Base-by-base conservation (phyloP, 2,113 vertebrate genomes). In the Poeciliopsis retropinna region DNA sequence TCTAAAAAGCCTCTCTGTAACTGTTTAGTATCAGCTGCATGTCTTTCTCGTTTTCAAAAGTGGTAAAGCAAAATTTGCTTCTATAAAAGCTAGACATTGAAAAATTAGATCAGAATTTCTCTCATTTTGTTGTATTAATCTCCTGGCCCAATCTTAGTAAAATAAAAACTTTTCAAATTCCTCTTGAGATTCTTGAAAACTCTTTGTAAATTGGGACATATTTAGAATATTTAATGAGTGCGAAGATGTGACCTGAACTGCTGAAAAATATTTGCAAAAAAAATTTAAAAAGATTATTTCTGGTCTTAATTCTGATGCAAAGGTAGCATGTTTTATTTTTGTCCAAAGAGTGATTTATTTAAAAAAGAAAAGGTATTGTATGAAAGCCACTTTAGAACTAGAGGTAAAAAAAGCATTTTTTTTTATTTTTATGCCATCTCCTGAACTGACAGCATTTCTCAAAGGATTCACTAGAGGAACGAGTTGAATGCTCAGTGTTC, bases 371-470 rank as follows among this genome's bases (percentile, higher is more conserved):
- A 63, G 67, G 30, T 60, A 31, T 69, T 54, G 47, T 44, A 61
- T 13, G 0, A 27, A 6, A 70, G 41, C 37, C 17, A 19, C 25
- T 9, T 22, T 14, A 30, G 25, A 54, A 8, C 51, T 57, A 57
- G 51, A 57, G 8, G 25, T 57, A 67, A 60, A 85, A 85, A 65
- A 44, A 22, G 60, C 28, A 61, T 14, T 60, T 64, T 47, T 11
- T 41, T 78, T 73, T 34, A 75, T 68, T 41, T 78, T 73, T 34
- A 76, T 69, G 61, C 67, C 71, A 84, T 87, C 85, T 82, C 83
- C 65, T 62, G 60, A 85, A 65, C 66, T 86, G 83, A 86, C 78
- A 76, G 72, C 47, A 6, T 87, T 75, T 79, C 87, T 89, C 84
- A 32, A 28, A 92, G 84, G 86, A 85, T 69, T 64, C 64, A 27